Evolutionary conservation across 2,888 invertebrate genomes (phyloP).

Genomic region (Athalia circularis): DNA sequence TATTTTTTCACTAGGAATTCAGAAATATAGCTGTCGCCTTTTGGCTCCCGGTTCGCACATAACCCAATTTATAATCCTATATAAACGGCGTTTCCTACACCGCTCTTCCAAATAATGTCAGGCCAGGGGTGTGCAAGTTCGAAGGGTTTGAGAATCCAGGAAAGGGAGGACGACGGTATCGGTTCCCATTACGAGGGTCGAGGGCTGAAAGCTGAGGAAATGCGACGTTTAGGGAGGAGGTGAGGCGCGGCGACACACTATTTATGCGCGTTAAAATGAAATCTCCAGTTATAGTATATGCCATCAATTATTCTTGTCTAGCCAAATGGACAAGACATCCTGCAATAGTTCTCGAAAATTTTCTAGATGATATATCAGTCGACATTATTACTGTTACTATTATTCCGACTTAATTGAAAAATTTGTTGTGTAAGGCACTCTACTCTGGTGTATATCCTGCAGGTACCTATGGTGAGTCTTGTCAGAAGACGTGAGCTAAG

Average conservation of each 20-base stretch:
- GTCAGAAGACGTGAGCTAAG: not conserved
- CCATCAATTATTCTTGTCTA: slow-evolving; percentile 30
- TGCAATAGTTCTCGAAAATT: too few relatives aligned
- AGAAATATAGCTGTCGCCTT: not conserved
- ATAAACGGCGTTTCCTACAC: slow-evolving; percentile 22
- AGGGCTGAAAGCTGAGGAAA: slow-evolving; percentile 42
- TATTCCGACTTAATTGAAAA: too few relatives aligned
- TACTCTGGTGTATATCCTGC: too few relatives aligned
- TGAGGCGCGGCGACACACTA: slow-evolving; percentile 32
- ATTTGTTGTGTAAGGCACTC: too few relatives aligned
- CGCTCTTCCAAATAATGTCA: slow-evolving; percentile 33
- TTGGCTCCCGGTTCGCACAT: slow-evolving; percentile 16
- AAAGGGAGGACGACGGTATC: slow-evolving; percentile 22
- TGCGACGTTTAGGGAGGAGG: slow-evolving; percentile 38
- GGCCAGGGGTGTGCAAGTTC: not conserved
- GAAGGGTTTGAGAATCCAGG: too few relatives aligned
- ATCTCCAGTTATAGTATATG: slow-evolving; percentile 36
- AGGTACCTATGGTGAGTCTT: too few relatives aligned
- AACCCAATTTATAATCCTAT: slow-evolving; percentile 40
- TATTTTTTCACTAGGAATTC: not conserved
- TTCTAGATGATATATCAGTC: too few relatives aligned
- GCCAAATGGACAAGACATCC: not conserved
- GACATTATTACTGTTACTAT: too few relatives aligned
- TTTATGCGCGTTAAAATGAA: slow-evolving; percentile 42
- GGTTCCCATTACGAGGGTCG: slow-evolving; percentile 42